These are phyloP conservation scores for Trichogramma pretiosum DNA, from an alignment of 1,140 invertebrate genomes.

Conservation along the genomic window DNA sequence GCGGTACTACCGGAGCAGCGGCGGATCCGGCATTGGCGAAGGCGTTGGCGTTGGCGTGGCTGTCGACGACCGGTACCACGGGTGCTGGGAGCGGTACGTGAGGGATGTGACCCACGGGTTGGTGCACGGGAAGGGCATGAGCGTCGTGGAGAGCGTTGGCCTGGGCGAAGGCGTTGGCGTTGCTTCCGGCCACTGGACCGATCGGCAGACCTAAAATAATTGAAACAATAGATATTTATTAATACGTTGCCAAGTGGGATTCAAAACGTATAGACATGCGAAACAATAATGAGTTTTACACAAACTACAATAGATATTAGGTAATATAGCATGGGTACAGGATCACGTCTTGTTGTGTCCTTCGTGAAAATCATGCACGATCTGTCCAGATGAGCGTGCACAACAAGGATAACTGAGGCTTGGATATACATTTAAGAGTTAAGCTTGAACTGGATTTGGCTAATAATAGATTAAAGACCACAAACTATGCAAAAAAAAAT, in stretches of 20 bases:
- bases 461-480: no score
- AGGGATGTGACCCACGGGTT: background rate
- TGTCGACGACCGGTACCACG: background rate
- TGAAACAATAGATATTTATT: background rate
- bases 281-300: no score
- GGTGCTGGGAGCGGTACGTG: background rate
- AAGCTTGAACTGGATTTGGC: no score
- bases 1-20: background rate
- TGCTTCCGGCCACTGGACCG: slow-evolving; percentile 7
- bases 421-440: no score
- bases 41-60: slow-evolving; percentile 16
- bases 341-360: no score
- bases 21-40: slow-evolving; percentile 11
- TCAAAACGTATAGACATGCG: no score
- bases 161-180: slow-evolving; percentile 15
- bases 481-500: no score
- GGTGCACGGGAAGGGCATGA: background rate
- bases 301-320: background rate
- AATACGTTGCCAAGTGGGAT: background rate
- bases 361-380: no score
- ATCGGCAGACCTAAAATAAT: background rate
- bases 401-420: no score
- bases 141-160: slow-evolving; percentile 9
- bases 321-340: background rate
- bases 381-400: no score